These are phyloP conservation scores for Rhaphigaster nebulosa DNA, from an alignment of 2,888 invertebrate species.

Conservation along the genomic window DNA sequence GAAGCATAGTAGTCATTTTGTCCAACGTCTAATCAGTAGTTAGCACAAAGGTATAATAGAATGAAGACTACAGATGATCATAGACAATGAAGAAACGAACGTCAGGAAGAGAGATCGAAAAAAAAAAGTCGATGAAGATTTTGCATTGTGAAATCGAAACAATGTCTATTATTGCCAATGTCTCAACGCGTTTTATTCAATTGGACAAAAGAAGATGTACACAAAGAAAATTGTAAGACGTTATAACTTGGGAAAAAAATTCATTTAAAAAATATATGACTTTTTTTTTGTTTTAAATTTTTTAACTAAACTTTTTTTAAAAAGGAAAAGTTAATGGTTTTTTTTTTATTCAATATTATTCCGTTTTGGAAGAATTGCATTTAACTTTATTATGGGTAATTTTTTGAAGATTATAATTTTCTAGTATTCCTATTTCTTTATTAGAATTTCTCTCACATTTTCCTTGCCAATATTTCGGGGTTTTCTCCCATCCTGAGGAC, in stretches of 20 bases:
- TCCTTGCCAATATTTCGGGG: too few relatives aligned
- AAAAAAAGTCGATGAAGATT: neutral
- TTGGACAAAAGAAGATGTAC: neutral
- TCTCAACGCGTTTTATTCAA: neutral
- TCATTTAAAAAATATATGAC: too few relatives aligned
- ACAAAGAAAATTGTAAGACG: neutral
- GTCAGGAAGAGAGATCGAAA: neutral
- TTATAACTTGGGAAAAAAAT: neutral
- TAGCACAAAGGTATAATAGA: neutral
- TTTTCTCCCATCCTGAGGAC: too few relatives aligned
- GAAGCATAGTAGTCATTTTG: neutral
- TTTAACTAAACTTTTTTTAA: too few relatives aligned
- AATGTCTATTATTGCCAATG: neutral
- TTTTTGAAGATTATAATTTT: too few relatives aligned
- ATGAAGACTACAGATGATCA: neutral
- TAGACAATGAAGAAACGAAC: neutral
- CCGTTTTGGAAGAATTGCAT: too few relatives aligned
- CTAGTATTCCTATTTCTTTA: too few relatives aligned
- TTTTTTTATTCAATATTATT: too few relatives aligned
- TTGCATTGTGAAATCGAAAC: slow-evolving; percentile 10
- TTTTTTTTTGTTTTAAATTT: too few relatives aligned
- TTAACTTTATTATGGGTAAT: too few relatives aligned
- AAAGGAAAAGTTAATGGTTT: too few relatives aligned
- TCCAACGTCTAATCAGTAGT: neutral
- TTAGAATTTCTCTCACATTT: too few relatives aligned